Conservation (phyloP, 2,113 vertebrate species). For the Pogonocichla stellata region DNA sequence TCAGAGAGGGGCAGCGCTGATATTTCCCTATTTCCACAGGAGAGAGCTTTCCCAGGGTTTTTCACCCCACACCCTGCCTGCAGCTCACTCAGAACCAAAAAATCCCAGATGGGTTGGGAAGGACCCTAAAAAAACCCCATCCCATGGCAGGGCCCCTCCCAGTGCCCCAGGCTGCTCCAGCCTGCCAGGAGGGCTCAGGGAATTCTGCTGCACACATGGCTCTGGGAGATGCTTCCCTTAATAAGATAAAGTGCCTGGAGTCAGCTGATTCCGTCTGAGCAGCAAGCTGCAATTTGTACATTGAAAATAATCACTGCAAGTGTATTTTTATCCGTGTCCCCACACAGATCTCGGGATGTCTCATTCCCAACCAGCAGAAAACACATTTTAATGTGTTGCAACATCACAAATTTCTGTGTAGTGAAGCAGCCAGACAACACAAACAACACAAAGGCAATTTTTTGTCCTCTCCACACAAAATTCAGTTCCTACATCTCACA, state of each 20-base stretch:
- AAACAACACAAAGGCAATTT: background rate
- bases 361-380: background rate
- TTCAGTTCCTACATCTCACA: background rate
- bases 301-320: background rate
- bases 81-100: background rate
- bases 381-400: background rate
- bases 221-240: background rate
- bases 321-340: background rate
- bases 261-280: background rate
- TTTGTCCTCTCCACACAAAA: background rate
- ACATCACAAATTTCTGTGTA: background rate
- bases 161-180: background rate
- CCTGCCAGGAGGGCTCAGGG: background rate
- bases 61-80: background rate
- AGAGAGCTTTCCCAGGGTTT: background rate
- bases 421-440: background rate
- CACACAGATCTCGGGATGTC: background rate
- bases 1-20: background rate
- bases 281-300: background rate
- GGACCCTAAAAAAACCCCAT: fast-evolving
- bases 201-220: background rate
- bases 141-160: background rate
- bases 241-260: background rate
- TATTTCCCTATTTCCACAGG: background rate
- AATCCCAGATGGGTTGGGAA: background rate